Evolutionary conservation across 2,113 vertebrate species (phyloP).

Genomic region (Dasyornis broadbenti): DNA sequence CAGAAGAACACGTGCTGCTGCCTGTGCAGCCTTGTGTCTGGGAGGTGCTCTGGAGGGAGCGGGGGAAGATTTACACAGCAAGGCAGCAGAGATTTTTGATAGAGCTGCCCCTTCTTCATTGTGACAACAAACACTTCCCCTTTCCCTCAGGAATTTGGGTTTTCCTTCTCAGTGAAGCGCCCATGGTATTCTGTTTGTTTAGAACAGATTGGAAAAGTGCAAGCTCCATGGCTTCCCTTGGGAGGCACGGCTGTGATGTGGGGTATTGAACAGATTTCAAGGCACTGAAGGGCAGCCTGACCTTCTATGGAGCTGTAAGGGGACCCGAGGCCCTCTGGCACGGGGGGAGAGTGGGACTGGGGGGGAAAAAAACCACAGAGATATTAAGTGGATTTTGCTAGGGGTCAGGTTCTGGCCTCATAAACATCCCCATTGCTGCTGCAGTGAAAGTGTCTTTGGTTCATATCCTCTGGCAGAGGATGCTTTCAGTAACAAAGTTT

Average conservation of each 20-base stretch:
- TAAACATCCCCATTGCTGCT: neutral
- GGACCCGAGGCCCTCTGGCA: neutral
- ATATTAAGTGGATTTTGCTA: conserved; percentile 47
- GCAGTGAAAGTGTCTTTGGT: neutral
- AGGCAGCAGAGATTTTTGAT: neutral
- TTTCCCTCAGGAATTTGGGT: neutral
- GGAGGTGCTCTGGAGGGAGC: neutral
- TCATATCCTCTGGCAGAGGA: neutral
- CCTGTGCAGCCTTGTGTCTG: neutral
- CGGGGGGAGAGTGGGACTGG: neutral
- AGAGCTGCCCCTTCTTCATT: neutral
- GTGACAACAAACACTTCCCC: neutral
- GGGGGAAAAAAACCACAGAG: neutral
- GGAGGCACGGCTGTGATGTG: neutral
- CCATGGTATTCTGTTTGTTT: neutral
- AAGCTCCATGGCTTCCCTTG: neutral
- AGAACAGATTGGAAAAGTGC: neutral
- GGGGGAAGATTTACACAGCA: neutral
- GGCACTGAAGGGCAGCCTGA: conserved; percentile 4
- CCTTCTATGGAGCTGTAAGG: neutral
- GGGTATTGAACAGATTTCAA: neutral
- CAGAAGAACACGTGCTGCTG: neutral
- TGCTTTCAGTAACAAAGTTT: neutral
- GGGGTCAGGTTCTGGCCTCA: neutral
- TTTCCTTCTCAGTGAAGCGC: neutral